Percentiles rank a stretch among this genome's conserved stretches.
Evolutionary conservation across 2,888 invertebrate genomes (phyloP).

Genomic region (Meloe dianella): DNA sequence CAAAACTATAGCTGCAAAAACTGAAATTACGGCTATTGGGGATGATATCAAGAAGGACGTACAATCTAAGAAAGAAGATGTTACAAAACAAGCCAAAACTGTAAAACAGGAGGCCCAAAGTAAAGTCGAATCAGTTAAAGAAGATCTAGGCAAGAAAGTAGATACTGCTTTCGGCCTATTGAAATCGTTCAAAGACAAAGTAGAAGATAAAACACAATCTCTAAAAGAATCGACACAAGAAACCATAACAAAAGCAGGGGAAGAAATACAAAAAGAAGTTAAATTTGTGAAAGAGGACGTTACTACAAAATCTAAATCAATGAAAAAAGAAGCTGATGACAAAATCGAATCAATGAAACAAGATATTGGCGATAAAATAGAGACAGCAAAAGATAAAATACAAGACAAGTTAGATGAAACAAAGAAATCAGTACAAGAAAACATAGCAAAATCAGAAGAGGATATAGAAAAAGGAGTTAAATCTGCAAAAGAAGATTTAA

Average conservation of each 20-base stretch:
- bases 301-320: background rate
- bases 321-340: background rate
- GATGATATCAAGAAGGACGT: background rate
- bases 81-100: background rate
- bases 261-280: background rate
- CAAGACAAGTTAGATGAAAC: too few relatives aligned
- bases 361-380: background rate
- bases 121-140: constrained; percentile 1
- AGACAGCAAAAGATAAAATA: too few relatives aligned
- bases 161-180: background rate
- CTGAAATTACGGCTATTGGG: background rate
- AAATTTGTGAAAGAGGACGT: background rate
- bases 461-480: background rate
- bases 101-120: background rate
- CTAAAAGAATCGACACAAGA: background rate
- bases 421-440: background rate
- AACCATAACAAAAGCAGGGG: background rate
- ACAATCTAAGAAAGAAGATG: background rate
- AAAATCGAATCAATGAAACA: background rate
- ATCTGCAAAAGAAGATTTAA: background rate
- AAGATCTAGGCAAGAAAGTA: background rate
- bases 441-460: constrained; percentile 19
- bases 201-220: background rate
- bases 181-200: background rate
- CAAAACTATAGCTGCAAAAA: background rate